A percentile compares a stretch with the other conserved stretches of the same genome.
Evolutionary conservation across 2,888 invertebrate genomes (phyloP).

Genomic region (Homarus gammarus): DNA sequence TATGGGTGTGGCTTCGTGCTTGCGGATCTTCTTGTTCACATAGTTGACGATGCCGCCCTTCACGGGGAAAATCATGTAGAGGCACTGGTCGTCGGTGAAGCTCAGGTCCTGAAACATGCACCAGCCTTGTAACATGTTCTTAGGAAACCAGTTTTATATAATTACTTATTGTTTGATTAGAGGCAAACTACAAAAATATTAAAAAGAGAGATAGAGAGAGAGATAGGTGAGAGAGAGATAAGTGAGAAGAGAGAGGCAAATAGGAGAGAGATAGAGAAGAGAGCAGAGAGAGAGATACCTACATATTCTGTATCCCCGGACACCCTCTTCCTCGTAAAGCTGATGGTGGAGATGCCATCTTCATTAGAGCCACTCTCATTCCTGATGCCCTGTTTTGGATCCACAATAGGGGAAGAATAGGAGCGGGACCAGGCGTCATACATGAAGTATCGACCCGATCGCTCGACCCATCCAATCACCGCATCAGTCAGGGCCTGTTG

Average conservation of each 20-base stretch:
- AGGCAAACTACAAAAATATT: neutral
- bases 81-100: constrained; percentile 89
- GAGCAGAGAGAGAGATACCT: too few relatives aligned
- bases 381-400: constrained; percentile 85
- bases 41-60: constrained; percentile 90
- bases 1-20: constrained; percentile 87
- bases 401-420: constrained; percentile 82
- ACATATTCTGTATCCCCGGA: constrained; percentile 83
- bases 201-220: too few relatives aligned
- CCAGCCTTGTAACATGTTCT: neutral
- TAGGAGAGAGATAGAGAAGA: too few relatives aligned
- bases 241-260: too few relatives aligned
- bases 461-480: constrained; percentile 92
- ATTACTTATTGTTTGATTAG: neutral
- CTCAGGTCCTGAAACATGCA: constrained; percentile 84
- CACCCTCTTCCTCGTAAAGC: constrained; percentile 88
- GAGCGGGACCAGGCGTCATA: constrained; percentile 94
- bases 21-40: constrained; percentile 90
- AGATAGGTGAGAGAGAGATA: too few relatives aligned
- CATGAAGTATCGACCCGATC: constrained; percentile 85
- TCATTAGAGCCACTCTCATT: constrained; percentile 85
- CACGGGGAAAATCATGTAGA: constrained; percentile 92
- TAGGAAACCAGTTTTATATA: neutral
- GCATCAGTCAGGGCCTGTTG: constrained; percentile 90
- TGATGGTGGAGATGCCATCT: constrained; percentile 88